Percentiles rank a stretch among this genome's conserved stretches.
Evolutionary conservation across 2,113 vertebrate species (phyloP).

Genomic region (Prolemur simus): DNA sequence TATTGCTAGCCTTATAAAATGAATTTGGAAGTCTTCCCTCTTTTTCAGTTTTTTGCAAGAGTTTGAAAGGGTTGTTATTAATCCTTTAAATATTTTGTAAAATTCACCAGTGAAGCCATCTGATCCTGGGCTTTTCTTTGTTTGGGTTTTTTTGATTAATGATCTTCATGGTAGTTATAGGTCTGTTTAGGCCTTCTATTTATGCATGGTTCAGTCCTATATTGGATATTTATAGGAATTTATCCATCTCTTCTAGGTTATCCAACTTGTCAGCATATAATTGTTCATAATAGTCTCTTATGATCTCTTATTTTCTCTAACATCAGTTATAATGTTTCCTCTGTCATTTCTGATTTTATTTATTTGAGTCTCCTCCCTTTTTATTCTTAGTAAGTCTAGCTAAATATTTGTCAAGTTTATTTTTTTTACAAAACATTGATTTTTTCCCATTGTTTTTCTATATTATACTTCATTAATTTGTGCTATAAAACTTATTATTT

Average conservation of each 20-base stretch:
- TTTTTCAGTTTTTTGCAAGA: neutral
- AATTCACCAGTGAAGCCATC: neutral
- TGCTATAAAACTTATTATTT: neutral
- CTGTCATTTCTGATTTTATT: neutral
- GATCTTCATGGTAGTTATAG: neutral
- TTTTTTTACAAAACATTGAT: neutral
- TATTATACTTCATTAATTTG: neutral
- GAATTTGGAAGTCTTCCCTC: neutral
- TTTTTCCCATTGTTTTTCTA: neutral
- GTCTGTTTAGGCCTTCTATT: neutral
- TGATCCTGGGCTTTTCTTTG: neutral
- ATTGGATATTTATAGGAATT: neutral
- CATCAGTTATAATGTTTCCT: neutral
- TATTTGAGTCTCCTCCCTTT: neutral
- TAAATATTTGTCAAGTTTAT: neutral
- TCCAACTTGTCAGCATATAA: neutral
- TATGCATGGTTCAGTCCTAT: neutral
- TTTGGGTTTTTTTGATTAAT: neutral
- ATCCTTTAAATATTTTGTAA: neutral
- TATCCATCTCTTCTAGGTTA: neutral
- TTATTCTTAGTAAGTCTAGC: neutral
- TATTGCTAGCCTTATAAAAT: neutral
- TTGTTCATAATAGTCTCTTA: neutral
- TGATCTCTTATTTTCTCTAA: neutral
- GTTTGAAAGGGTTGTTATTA: neutral